Percentiles rank a stretch among this genome's conserved stretches.
Evolutionary conservation across 2,888 invertebrate species (phyloP).

Genomic region (Panorpa germanica): DNA sequence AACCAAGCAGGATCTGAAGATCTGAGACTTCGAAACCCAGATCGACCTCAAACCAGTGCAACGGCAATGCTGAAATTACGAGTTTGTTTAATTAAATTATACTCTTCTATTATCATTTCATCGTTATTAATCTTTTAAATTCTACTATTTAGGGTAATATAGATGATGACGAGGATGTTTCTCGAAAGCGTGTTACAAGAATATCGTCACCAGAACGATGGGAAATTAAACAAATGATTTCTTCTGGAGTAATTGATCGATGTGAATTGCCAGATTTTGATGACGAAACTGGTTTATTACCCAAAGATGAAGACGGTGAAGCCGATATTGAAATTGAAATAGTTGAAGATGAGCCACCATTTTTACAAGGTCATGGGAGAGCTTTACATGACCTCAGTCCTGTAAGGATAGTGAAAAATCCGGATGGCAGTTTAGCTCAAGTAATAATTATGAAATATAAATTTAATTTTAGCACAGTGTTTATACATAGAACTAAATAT

Average conservation of each 20-base stretch:
- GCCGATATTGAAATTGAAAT: conserved; percentile 97
- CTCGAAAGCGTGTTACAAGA: conserved; percentile 69
- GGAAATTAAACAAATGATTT: conserved; percentile 96
- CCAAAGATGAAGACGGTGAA: conserved; percentile 83
- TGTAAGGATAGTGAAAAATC: conserved; percentile 92
- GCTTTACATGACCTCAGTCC: conserved; percentile 85
- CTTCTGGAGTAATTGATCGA: conserved; percentile 79
- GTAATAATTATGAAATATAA: too few relatives aligned
- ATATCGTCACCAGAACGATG: conserved; percentile 93
- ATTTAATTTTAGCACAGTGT: too few relatives aligned
- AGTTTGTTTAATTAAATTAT: too few relatives aligned
- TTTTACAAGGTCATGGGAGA: conserved; percentile 83
- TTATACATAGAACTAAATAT: too few relatives aligned
- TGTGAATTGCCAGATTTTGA: conserved; percentile 95
- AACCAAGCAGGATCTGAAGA: conserved; percentile 36
- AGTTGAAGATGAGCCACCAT: conserved; percentile 97
- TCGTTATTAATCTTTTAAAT: conserved; percentile 25
- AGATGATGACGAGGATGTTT: conserved; percentile 64
- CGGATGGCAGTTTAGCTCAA: conserved; percentile 95
- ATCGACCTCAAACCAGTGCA: conserved; percentile 58
- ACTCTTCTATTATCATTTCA: conserved; percentile 21
- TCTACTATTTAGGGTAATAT: conserved; percentile 29
- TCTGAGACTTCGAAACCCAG: conserved; percentile 64
- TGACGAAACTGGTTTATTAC: conserved; percentile 82
- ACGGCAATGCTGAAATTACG: conserved; percentile 33